A percentile compares a stretch with the other conserved stretches of the same genome.
These are phyloP conservation scores for Leptinotarsa defecta DNA, from an alignment of 1,140 invertebrate species.

Conservation along the genomic window DNA sequence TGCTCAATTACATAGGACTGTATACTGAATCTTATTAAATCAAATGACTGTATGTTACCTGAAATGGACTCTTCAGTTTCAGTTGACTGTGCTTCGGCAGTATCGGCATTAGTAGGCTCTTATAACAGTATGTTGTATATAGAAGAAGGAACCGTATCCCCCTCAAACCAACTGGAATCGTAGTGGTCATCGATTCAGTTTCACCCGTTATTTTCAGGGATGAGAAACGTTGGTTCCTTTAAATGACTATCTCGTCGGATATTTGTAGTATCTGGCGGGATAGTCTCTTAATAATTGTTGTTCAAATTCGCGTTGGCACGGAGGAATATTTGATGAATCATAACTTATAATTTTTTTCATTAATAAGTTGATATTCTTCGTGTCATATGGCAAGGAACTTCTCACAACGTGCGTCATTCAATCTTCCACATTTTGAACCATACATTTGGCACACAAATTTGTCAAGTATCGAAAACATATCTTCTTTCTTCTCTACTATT, in stretches of 20 bases:
- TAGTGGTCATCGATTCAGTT: conserved; percentile 38
- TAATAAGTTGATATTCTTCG: conserved; percentile 36
- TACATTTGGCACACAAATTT: conserved; percentile 53
- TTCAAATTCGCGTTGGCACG: conserved; percentile 41
- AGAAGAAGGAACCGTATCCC: conserved; percentile 36
- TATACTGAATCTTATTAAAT: conserved; percentile 29
- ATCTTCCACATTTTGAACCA: conserved; percentile 54
- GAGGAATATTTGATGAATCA: conserved; percentile 44
- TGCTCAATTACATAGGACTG: conserved; percentile 33
- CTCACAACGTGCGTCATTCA: conserved; percentile 42
- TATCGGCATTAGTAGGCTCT: conserved; percentile 25
- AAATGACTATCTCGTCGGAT: conserved; percentile 38
- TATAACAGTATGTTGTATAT: conserved; percentile 31
- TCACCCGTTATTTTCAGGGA: conserved; percentile 36
- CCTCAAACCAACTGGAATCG: conserved; percentile 45
- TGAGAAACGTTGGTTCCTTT: conserved; percentile 38
- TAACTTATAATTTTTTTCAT: conserved; percentile 45
- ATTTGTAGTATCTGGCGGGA: not conserved
- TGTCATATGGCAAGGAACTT: conserved; percentile 43
- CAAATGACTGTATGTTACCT: conserved; percentile 30
- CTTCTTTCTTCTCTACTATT: conserved; percentile 28
- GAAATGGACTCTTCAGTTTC: conserved; percentile 31
- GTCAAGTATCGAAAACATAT: conserved; percentile 33
- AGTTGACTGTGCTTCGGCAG: conserved; percentile 27
- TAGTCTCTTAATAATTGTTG: conserved; percentile 28